These are phyloP conservation scores for Phenacoccus solenopsis DNA, from an alignment of 1,140 invertebrate species.

Conservation along the genomic window DNA sequence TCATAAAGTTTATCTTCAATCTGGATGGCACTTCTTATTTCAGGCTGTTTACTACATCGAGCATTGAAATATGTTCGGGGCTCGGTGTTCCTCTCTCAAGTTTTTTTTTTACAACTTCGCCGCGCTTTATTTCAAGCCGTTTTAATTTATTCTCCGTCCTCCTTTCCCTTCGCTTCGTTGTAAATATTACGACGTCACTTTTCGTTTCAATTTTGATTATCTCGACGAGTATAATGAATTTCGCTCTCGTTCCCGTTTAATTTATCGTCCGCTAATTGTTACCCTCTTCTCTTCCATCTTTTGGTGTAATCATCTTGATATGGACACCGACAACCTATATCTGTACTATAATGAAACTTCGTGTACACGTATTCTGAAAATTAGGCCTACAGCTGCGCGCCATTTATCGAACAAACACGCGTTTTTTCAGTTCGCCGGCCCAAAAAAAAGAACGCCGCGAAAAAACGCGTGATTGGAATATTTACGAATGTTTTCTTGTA, in stretches of 20 bases:
- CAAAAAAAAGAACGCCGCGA: neutral
- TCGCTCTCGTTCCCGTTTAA: neutral
- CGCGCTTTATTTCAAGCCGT: neutral
- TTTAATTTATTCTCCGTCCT: constrained; percentile 13
- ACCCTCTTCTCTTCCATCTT: too few relatives aligned
- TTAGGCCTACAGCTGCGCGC: too few relatives aligned
- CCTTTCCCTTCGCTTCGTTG: neutral
- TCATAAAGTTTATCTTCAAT: constrained; percentile 15
- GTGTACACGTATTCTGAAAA: too few relatives aligned
- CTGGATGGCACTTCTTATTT: constrained; percentile 13
- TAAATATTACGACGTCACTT: too few relatives aligned
- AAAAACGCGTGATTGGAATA: neutral
- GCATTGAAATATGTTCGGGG: constrained; percentile 5
- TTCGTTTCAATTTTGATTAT: neutral
- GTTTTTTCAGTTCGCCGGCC: neutral
- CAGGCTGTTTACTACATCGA: neutral
- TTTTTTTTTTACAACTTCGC: neutral
- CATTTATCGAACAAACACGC: too few relatives aligned
- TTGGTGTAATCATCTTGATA: too few relatives aligned
- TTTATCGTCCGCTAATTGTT: too few relatives aligned
- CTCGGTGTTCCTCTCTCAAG: neutral
- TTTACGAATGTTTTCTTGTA: constrained; percentile 7
- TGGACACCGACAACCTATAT: too few relatives aligned
- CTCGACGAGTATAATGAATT: neutral
- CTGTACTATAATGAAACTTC: too few relatives aligned